These are phyloP conservation scores for Brachyhypopomus occidentalis DNA, from an alignment of 2,113 vertebrate genomes.

Conservation along the genomic window DNA sequence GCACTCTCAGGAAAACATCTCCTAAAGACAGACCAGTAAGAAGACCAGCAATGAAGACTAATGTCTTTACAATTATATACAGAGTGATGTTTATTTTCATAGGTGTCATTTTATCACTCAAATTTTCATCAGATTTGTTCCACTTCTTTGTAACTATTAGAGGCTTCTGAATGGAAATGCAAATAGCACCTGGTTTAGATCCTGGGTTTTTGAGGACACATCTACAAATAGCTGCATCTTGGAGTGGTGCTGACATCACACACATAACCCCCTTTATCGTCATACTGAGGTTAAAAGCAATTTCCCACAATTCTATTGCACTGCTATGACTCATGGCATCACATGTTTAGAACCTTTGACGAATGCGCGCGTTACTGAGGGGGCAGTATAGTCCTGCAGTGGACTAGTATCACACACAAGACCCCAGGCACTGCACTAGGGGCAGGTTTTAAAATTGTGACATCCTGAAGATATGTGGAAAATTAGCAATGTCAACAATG, in stretches of 20 bases:
- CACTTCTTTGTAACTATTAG: background rate
- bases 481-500: constrained; percentile 15
- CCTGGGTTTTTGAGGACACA: constrained; percentile 46
- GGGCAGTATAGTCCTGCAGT: background rate
- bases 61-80: background rate
- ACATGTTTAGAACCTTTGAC: constrained; percentile 35
- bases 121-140: background rate
- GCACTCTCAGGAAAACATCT: background rate
- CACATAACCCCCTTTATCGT: constrained; percentile 45
- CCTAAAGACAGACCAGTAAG: background rate
- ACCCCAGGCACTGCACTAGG: background rate
- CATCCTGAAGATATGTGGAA: constrained; percentile 21
- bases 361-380: background rate
- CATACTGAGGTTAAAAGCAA: constrained; percentile 45
- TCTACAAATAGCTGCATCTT: constrained; percentile 53
- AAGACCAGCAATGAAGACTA: background rate
- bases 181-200: constrained; percentile 26
- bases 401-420: constrained; percentile 12
- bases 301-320: constrained; percentile 46
- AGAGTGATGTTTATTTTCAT: no score
- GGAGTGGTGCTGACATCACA: constrained; percentile 34
- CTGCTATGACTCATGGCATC: constrained; percentile 47
- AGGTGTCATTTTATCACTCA: background rate
- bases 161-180: constrained; percentile 14
- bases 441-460: constrained; percentile 1